Conservation (phyloP, 37 sponge, comb jelly and placozoan genomes). For the Axinella damicornis region DNA sequence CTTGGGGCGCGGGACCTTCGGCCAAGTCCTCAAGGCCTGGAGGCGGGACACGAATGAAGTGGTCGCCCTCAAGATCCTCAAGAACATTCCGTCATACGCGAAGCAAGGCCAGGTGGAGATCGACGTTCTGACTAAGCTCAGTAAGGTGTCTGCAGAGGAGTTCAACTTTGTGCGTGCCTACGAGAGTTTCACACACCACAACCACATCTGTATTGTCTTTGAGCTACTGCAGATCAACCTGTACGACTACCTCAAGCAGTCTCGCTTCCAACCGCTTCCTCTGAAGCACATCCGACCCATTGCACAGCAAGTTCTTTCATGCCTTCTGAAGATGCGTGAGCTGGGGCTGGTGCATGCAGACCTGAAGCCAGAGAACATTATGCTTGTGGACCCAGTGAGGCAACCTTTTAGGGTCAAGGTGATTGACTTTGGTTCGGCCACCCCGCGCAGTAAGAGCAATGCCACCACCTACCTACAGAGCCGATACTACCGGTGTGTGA, state of each 20-base stretch:
- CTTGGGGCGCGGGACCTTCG: constrained; percentile 93
- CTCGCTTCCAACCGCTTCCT: constrained; percentile 84
- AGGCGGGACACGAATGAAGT: constrained; percentile 76
- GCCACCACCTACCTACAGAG: constrained; percentile 92
- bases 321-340: constrained; percentile 77
- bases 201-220: constrained; percentile 96
- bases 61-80: constrained; percentile 93
- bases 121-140: constrained; percentile 71
- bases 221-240: constrained; percentile 92
- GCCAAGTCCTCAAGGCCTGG: constrained; percentile 92
- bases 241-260: constrained; percentile 91
- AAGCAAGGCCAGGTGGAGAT: constrained; percentile 96
- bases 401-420: constrained; percentile 89
- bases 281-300: constrained; percentile 92
- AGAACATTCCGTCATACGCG: constrained; percentile 89
- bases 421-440: constrained; percentile 95
- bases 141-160: constrained; percentile 63
- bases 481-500: constrained; percentile 86
- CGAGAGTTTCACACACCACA: constrained; percentile 89
- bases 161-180: constrained; percentile 88
- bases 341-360: constrained; percentile 94
- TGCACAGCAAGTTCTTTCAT: constrained; percentile 90
- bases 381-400: constrained; percentile 89
- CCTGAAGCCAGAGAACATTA: constrained; percentile 97
- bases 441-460: constrained; percentile 38